A percentile compares a stretch with the other conserved stretches of the same genome.
phyloP scores from a whole-genome alignment of 2,797 vertebrate genomes.

The Ciconia nigra region DNA sequence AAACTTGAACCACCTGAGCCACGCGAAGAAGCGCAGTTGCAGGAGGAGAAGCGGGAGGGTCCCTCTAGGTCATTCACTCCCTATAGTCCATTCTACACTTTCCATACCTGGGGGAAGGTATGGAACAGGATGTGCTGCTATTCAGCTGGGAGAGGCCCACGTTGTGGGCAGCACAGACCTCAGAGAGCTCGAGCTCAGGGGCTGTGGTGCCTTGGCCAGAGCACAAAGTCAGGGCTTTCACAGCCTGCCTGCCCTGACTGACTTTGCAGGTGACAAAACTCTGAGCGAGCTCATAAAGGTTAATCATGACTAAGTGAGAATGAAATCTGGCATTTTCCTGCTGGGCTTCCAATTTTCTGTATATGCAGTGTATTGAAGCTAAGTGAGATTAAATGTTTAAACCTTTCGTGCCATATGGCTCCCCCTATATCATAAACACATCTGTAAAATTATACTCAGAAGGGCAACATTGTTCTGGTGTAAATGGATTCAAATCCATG shows the following conservation, averaged over 20 bases:
- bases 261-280: neutral
- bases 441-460: conserved; percentile 12
- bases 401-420: conserved; percentile 48
- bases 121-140: fast-evolving
- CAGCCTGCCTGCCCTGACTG: neutral
- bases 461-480: neutral
- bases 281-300: neutral
- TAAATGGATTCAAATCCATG: neutral
- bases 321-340: conserved; percentile 57
- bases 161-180: neutral
- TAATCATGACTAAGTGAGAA: conserved; percentile 43
- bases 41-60: neutral
- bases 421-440: conserved; percentile 31
- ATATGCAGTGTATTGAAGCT: conserved; percentile 16
- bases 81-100: fast-evolving
- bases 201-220: neutral
- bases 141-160: neutral
- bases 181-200: neutral
- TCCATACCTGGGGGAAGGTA: fast-evolving
- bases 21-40: neutral
- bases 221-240: neutral
- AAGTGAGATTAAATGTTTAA: conserved; percentile 61
- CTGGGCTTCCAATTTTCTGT: conserved; percentile 42
- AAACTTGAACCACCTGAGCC: neutral
- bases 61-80: neutral